Conservation (phyloP, 2,113 vertebrate genomes). For the Sterrhoptilus dennistouni region DNA sequence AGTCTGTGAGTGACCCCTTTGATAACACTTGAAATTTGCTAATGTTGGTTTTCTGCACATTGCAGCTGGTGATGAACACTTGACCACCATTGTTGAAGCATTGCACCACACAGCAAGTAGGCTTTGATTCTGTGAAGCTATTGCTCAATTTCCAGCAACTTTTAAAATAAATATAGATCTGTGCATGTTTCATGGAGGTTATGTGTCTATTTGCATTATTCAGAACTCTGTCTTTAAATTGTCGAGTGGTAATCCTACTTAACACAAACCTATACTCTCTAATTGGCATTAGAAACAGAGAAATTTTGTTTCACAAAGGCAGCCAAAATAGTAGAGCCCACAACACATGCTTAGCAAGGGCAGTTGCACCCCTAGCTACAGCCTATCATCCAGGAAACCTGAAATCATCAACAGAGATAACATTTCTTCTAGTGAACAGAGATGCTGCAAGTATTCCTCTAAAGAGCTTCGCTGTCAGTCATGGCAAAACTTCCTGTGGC, state of each 20-base stretch:
- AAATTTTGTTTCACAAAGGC: constrained; percentile 38
- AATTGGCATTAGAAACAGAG: constrained; percentile 48
- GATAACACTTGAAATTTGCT: background rate
- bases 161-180: constrained; percentile 50
- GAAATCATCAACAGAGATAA: background rate
- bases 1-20: background rate
- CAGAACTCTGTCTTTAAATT: constrained; percentile 45
- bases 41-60: background rate
- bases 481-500: background rate
- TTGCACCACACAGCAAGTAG: background rate
- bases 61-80: background rate
- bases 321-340: background rate
- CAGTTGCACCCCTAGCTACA: background rate
- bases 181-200: constrained; percentile 43
- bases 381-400: background rate
- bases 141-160: constrained; percentile 29
- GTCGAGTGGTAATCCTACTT: background rate
- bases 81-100: background rate
- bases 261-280: constrained; percentile 53
- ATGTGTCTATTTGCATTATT: constrained; percentile 45
- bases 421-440: background rate
- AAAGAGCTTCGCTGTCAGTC: background rate
- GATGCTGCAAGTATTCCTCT: background rate
- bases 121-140: constrained; percentile 51
- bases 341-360: background rate